Evolutionary conservation across 2,888 invertebrate species (phyloP).

Genomic region (Chymomyza procnemis): DNA sequence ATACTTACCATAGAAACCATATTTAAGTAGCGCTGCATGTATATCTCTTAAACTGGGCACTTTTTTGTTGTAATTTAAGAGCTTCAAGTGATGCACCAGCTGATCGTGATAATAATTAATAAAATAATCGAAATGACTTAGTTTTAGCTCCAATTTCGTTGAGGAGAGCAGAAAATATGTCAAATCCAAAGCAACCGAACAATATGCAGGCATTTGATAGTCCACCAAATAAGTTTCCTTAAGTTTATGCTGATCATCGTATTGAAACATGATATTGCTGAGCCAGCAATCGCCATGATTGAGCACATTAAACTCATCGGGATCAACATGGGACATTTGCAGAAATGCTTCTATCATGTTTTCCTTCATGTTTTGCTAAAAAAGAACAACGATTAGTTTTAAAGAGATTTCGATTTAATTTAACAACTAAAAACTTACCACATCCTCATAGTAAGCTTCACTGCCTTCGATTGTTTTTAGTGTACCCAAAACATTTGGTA

Average conservation of each 20-base stretch:
- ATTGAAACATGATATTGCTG: conserved; percentile 72
- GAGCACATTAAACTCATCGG: conserved; percentile 62
- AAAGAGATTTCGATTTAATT: not conserved
- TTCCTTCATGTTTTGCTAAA: conserved; percentile 6
- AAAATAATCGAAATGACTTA: conserved; percentile 66
- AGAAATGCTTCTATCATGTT: not conserved
- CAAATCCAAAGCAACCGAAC: conserved; percentile 64
- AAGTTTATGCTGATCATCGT: conserved; percentile 45
- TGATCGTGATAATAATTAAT: conserved; percentile 67
- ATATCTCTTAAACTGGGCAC: conserved; percentile 56
- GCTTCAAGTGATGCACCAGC: conserved; percentile 51
- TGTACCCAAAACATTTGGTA: not conserved
- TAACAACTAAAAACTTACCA: conserved; percentile 43
- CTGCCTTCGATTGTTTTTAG: not conserved
- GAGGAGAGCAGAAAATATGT: conserved; percentile 67
- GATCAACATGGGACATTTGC: conserved; percentile 31
- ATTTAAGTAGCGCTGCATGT: conserved; percentile 56
- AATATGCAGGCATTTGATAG: conserved; percentile 61
- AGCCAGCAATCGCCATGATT: conserved; percentile 70
- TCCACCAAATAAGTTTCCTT: conserved; percentile 62
- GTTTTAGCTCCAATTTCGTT: conserved; percentile 54
- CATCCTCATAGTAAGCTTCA: conserved; percentile 41
- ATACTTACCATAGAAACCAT: conserved; percentile 56
- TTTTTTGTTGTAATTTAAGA: conserved; percentile 58
- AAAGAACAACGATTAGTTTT: not conserved